These are phyloP conservation scores for Halisarca cf. caerulea DNA, from an alignment of 37 sponge, comb jelly and placozoan genomes.

Conservation along the genomic window DNA sequence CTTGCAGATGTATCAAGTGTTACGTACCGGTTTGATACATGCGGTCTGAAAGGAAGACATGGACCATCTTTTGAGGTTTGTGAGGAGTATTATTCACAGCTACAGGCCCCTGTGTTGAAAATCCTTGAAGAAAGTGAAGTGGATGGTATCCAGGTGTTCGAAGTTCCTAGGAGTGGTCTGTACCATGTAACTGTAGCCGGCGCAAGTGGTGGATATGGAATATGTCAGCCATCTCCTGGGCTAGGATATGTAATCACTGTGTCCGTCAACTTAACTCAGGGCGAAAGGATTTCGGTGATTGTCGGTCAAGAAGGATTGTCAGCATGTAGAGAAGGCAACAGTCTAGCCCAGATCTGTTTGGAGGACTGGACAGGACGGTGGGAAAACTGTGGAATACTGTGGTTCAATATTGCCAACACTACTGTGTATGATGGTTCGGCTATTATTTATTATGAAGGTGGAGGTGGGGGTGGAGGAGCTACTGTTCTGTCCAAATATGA, in stretches of 20 bases:
- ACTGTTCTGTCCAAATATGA: neutral
- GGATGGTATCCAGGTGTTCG: slow-evolving; percentile 45
- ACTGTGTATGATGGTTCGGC: neutral
- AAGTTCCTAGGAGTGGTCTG: slow-evolving; percentile 44
- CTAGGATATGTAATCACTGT: slow-evolving; percentile 34
- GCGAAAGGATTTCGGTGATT: neutral
- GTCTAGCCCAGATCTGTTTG: neutral
- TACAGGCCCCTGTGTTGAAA: neutral
- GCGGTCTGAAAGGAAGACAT: slow-evolving; percentile 22
- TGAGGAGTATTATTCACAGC: neutral
- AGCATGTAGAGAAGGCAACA: neutral
- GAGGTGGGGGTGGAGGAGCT: slow-evolving; percentile 25
- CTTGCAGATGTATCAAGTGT: neutral
- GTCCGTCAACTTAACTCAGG: neutral
- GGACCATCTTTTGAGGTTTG: slow-evolving; percentile 31
- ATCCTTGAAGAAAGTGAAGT: neutral
- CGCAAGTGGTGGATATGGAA: slow-evolving; percentile 55
- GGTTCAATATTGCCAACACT: neutral
- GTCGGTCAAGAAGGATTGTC: slow-evolving; percentile 12
- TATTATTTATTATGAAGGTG: neutral
- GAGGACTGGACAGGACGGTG: too few relatives aligned
- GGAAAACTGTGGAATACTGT: too few relatives aligned
- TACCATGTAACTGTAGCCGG: slow-evolving; percentile 74
- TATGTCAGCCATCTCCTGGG: slow-evolving; percentile 31
- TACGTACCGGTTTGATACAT: slow-evolving; percentile 3